Conservation (phyloP, 2,797 vertebrate species). For the Anas capensis region DNA sequence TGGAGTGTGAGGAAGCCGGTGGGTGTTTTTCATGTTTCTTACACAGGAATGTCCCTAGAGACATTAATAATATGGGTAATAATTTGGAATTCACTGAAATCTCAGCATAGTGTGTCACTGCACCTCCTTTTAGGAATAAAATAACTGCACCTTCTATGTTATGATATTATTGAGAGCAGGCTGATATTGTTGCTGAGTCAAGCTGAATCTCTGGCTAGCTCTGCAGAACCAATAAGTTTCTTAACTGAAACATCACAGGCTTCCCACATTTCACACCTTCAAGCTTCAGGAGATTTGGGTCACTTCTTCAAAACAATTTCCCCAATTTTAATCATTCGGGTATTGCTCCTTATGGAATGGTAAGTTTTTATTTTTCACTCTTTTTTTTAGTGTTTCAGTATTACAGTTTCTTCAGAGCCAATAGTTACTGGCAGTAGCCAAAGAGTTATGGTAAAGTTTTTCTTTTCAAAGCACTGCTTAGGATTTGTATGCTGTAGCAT, state of each 20-base stretch:
- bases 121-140: not conserved
- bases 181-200: not conserved
- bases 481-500: not conserved
- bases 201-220: not conserved
- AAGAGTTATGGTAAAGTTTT: not conserved
- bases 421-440: not conserved
- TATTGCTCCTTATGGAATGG: not conserved
- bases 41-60: not conserved
- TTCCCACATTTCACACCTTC: not conserved
- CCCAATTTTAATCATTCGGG: not conserved
- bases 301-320: not conserved
- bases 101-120: accelerated
- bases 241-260: not conserved
- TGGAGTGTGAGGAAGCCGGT: not conserved
- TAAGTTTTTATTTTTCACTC: not conserved
- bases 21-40: not conserved
- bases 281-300: not conserved
- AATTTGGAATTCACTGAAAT: not conserved
- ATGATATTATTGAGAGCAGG: not conserved
- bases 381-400: not conserved
- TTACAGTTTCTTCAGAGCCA: not conserved
- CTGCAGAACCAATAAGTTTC: not conserved
- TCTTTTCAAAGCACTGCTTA: not conserved
- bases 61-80: not conserved
- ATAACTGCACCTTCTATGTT: not conserved